These are phyloP conservation scores for Tachuris rubrigastra DNA, from an alignment of 2,113 vertebrate genomes.

Conservation along the genomic window DNA sequence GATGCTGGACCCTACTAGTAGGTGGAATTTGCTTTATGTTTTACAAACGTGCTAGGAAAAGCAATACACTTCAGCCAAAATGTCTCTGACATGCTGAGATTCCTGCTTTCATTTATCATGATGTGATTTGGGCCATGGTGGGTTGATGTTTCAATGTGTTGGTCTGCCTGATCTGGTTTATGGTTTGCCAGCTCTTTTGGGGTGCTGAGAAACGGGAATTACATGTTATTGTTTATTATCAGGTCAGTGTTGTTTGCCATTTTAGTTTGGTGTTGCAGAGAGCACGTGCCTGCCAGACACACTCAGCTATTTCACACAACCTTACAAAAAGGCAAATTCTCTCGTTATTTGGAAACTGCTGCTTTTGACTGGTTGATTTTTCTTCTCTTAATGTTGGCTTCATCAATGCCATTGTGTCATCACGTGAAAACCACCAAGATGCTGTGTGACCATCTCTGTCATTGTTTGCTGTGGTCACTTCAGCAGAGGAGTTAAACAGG, in stretches of 20 bases:
- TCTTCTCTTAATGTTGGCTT: neutral
- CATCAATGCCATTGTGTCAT: neutral
- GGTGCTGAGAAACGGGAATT: conserved; percentile 34
- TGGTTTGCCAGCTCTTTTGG: conserved; percentile 46
- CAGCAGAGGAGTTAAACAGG: neutral
- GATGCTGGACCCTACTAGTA: neutral
- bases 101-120: neutral
- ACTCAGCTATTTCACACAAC: neutral
- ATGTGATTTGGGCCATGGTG: neutral
- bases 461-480: neutral
- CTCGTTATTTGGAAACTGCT: neutral
- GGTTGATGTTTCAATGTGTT: neutral
- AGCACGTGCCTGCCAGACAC: neutral
- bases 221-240: neutral
- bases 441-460: neutral
- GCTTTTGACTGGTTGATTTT: neutral
- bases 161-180: neutral
- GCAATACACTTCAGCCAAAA: neutral
- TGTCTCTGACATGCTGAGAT: neutral
- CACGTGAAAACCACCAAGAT: neutral
- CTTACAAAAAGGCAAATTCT: neutral
- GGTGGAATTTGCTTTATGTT: neutral
- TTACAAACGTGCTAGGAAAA: neutral
- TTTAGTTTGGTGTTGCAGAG: neutral
- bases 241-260: neutral